Percentiles rank a stretch among this genome's conserved stretches.
These are phyloP conservation scores for Xiphophorus couchianus DNA, from an alignment of 2,113 vertebrate species.

Conservation along the genomic window DNA sequence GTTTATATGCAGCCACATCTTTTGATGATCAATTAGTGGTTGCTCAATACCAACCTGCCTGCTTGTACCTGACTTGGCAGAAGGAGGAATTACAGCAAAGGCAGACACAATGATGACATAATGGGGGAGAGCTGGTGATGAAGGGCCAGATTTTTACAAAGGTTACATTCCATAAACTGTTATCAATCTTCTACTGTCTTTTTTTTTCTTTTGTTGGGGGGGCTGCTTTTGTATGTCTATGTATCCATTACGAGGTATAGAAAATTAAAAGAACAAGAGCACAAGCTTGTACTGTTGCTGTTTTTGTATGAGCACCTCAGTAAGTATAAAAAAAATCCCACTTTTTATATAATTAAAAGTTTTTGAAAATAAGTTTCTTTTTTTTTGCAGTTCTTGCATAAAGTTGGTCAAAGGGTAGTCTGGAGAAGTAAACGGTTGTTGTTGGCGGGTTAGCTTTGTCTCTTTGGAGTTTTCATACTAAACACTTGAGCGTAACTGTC, in stretches of 20 bases:
- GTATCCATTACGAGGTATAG: constrained; percentile 64
- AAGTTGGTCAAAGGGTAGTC: constrained; percentile 69
- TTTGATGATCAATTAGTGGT: constrained; percentile 37
- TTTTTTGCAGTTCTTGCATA: constrained; percentile 69
- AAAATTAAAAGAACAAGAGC: constrained; percentile 63
- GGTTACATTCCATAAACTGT: constrained; percentile 77
- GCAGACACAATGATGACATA: constrained; percentile 12
- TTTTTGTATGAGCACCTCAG: constrained; percentile 66
- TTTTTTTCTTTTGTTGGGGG: constrained; percentile 19
- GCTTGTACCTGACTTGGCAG: constrained; percentile 15
- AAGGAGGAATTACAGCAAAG: constrained; percentile 15
- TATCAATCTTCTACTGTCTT: constrained; percentile 58
- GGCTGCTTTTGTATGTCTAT: constrained; percentile 69
- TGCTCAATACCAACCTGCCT: constrained; percentile 35
- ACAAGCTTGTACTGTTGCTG: constrained; percentile 61
- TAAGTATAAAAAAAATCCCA: constrained; percentile 32
- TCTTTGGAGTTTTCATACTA: constrained; percentile 74
- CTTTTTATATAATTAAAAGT: constrained; percentile 67
- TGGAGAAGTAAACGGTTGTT: constrained; percentile 51
- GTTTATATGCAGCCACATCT: constrained; percentile 36
- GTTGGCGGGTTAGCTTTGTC: constrained; percentile 64
- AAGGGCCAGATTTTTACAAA: constrained; percentile 35
- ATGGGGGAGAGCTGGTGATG: constrained; percentile 22
- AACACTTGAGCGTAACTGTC: constrained; percentile 73
- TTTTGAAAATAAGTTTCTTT: constrained; percentile 54